phyloP scores from a whole-genome alignment of 64 coral and sea anemone species.

The Catalaphyllia jardinei region DNA sequence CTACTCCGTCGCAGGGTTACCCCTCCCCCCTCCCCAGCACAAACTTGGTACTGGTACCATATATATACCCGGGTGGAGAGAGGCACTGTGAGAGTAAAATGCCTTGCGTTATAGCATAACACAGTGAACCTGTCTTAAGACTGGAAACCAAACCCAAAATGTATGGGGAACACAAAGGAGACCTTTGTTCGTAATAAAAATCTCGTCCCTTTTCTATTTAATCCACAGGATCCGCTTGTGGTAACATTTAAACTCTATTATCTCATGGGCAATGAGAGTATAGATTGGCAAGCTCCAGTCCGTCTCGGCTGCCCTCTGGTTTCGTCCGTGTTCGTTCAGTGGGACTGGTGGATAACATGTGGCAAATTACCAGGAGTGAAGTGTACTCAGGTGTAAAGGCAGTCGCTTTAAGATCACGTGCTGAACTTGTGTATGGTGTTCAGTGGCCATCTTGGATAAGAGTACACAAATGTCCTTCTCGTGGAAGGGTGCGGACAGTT shows the following conservation, averaged over 20 bases:
- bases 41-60: too few relatives aligned
- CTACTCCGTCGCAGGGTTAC: too few relatives aligned
- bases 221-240: slow-evolving; percentile 53
- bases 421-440: too few relatives aligned
- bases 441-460: not conserved
- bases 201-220: not conserved
- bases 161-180: too few relatives aligned
- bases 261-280: slow-evolving; percentile 1
- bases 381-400: slow-evolving; percentile 67
- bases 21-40: too few relatives aligned
- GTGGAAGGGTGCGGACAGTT: too few relatives aligned
- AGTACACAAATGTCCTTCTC: too few relatives aligned
- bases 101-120: too few relatives aligned
- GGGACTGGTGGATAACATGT: slow-evolving; percentile 95
- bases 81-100: too few relatives aligned
- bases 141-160: not conserved
- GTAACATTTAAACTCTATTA: slow-evolving; percentile 73
- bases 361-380: slow-evolving; percentile 66
- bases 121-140: not conserved
- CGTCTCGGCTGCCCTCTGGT: slow-evolving; percentile 73
- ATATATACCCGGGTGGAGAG: too few relatives aligned
- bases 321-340: slow-evolving; percentile 77
- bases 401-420: too few relatives aligned
- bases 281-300: slow-evolving; percentile 30
- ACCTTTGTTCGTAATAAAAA: not conserved